Evolutionary conservation across 2,113 vertebrate genomes (phyloP), one percentile per base, ranked within the genome.

Genomic region (Ibidorhyncha struthersii): DNA sequence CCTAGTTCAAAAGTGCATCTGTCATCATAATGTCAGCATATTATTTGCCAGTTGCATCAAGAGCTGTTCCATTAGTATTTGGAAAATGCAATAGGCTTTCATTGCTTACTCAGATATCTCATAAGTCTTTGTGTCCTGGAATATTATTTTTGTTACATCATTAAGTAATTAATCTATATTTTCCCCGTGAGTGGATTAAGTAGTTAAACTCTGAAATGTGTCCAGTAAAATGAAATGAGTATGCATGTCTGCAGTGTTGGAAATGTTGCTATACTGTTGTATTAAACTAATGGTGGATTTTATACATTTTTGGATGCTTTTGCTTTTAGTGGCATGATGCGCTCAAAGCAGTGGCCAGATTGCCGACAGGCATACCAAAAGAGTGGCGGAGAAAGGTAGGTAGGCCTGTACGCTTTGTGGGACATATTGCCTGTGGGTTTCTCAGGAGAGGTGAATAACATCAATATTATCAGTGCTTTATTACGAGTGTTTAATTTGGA

Each of bases 381-480:
- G 99, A 99, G 40, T 99, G 99, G 99, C 98, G 99, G 86, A 99
- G 98, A 95, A 99, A 99, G 98, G 99, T 99, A 95, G 95, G 88
- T 82, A 45, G 25, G 47, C 25, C 32, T 84, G 13, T 23, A 6
- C 11, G 2, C 45, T 36, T 65, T 23, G 65, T 65, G 80, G 69
- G 26, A 50, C 19, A 1, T 22, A 6, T 8, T 78, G 36, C 22
- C 65, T 86, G 14, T 50, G 62, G 19, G 11, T 79, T 78, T 85
- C 49, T 69, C 50, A 90, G 47, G 23, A 73, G 26, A 47, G 27
- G 4, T 73, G n/a, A 61, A 70, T 74, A 18, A 34, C 40, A 22
- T 65, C 19, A 41, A 0, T 67, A 19, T 71, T 61, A 20, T 36
- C 45, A 8, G 12, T 27, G 5, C 10, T 63, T 45, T 67, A 19